A percentile compares a stretch with the other conserved stretches of the same genome.
Conservation (phyloP, 2,888 invertebrate genomes). For the Diaprepes abbreviatus region DNA sequence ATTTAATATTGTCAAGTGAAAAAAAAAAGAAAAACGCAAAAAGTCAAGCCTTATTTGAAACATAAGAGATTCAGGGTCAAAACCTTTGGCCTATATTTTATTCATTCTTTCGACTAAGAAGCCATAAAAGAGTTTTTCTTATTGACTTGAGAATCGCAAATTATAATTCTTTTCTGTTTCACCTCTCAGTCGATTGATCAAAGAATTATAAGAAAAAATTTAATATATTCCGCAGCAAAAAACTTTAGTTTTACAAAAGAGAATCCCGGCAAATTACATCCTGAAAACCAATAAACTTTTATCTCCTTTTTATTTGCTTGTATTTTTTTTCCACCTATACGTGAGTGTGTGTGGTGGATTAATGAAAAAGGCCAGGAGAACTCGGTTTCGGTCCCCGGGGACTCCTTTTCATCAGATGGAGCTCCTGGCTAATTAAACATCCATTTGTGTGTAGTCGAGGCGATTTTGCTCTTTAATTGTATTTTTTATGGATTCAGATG, state of each 20-base stretch:
- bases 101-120: conserved; percentile 21
- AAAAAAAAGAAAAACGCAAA: conserved; percentile 16
- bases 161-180: no score
- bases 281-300: neutral
- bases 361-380: neutral
- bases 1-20: conserved; percentile 30
- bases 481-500: no score
- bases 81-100: conserved; percentile 25
- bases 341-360: neutral
- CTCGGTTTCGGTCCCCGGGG: neutral
- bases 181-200: no score
- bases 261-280: neutral
- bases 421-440: conserved; percentile 22
- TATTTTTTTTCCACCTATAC: neutral
- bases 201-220: no score
- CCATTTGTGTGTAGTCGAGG: conserved; percentile 13
- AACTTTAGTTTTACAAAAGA: neutral
- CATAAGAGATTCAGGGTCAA: conserved; percentile 21
- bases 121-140: no score
- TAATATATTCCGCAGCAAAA: neutral
- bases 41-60: neutral
- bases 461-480: neutral
- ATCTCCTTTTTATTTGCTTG: neutral
- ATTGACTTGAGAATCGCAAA: no score
- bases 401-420: conserved; percentile 18